Evolutionary conservation across 2,797 vertebrate species (phyloP), one percentile per base, ranked within the genome.

Genomic region (Centroberyx gerrardi): DNA sequence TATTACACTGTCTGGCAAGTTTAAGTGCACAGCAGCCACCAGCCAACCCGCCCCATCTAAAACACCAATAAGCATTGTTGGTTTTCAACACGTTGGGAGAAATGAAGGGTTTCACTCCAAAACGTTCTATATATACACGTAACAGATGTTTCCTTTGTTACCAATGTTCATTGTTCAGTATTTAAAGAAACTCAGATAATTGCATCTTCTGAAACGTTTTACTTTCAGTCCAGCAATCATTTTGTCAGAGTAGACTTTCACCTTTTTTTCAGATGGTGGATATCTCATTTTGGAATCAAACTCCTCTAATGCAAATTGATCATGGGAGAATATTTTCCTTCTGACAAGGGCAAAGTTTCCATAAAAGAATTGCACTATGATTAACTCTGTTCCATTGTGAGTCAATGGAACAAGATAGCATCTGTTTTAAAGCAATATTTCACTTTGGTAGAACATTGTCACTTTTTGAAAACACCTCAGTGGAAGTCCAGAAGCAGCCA

Each of bases 1-100:
- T 88, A 75, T 92, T 83, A 78, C 84, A 83, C 83, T 81, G 84
- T 89, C 90, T 92, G 91, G 85, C 87, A 77, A 78, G 68, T 84
- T 83, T 85, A 88, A 91, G 88, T 87, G 83, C 74, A 81, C 71
- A 72, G 74, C 62, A 58, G 84, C 87, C 87, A 87, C 84, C 79
- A 88, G 76, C 88, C 83, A 83, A 33, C 15, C 28, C 28, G 87
- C 83, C 61, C 72, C 68, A 36, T 82, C 65, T 76, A 36, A 83
- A 84, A 84, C 72, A 84, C 76, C 80, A 89, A 85, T 82, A 89
- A 79, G 74, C 65, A 71, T 78, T 42, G 71, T 55, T 69, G 62
- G 68, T 66, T 81, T 81, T 88, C 62, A 75, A 54, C 61, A n/a
- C 28, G 79, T 29, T 48, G 74, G 78, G 10, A 53, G 62, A 84